Evolutionary conservation across 2,113 vertebrate genomes (phyloP).

Genomic region (Chamaetylas fuelleborni): DNA sequence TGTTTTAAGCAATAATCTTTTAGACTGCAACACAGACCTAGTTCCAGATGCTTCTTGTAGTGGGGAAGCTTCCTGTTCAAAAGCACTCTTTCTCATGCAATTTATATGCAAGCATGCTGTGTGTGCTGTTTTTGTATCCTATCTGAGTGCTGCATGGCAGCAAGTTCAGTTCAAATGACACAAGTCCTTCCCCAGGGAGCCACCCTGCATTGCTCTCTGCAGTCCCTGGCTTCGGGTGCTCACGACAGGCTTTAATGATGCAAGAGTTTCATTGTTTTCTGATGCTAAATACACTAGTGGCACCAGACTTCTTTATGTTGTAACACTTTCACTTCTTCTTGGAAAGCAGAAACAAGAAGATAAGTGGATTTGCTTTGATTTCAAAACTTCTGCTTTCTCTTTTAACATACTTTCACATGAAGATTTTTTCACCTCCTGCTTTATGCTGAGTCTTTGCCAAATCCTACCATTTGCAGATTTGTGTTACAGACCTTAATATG

Average conservation of each 20-base stretch:
- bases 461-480: neutral
- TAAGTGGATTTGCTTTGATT: neutral
- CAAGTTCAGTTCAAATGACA: neutral
- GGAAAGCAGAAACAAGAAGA: neutral
- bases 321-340: constrained; percentile 18
- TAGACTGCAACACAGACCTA: neutral
- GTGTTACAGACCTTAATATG: neutral
- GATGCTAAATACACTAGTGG: neutral
- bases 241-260: neutral
- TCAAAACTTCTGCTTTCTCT: neutral
- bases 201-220: neutral
- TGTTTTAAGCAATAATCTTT: neutral
- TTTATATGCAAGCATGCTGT: neutral
- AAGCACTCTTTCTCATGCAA: neutral
- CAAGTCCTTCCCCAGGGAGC: neutral
- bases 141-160: neutral
- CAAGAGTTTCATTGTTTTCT: neutral
- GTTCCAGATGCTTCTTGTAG: neutral
- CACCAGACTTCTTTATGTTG: neutral
- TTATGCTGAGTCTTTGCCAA: neutral
- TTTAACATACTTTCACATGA: neutral
- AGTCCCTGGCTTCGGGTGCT: neutral
- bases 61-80: neutral
- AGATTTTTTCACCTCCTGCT: neutral
- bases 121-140: neutral